These are phyloP conservation scores for Steatocranus sp. DNA, from an alignment of 2,797 vertebrate species.

Conservation along the genomic window DNA sequence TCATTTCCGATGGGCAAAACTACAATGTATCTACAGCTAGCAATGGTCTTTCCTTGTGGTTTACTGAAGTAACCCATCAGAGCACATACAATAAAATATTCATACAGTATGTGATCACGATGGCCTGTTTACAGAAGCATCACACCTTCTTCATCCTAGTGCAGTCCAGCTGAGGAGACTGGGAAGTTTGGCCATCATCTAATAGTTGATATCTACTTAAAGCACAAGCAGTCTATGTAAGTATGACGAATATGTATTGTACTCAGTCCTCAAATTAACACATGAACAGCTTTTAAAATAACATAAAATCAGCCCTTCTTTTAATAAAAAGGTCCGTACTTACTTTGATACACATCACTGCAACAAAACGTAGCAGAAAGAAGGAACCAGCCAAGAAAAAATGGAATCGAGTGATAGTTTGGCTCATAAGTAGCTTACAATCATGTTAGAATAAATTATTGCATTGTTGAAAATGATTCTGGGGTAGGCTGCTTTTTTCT, in stretches of 20 bases:
- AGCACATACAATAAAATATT: conserved; percentile 65
- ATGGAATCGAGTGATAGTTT: background rate
- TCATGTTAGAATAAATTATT: background rate
- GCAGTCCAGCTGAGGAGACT: background rate
- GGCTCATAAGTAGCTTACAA: background rate
- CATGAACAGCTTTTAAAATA: background rate
- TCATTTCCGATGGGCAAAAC: background rate
- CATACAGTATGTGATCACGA: conserved; percentile 46
- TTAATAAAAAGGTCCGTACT: background rate
- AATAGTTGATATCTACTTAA: background rate
- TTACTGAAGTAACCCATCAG: conserved; percentile 43
- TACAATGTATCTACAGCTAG: background rate
- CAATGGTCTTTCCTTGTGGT: conserved; percentile 9
- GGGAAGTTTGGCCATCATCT: background rate
- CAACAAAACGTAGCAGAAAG: background rate
- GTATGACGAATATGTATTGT: background rate
- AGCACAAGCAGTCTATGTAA: background rate
- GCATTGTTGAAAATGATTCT: background rate
- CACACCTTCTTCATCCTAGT: conserved; percentile 20
- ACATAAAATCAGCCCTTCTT: background rate
- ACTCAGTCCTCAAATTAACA: background rate
- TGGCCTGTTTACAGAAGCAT: conserved; percentile 62
- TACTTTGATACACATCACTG: background rate
- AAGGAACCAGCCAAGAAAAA: background rate
- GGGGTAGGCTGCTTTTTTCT: background rate